Evolutionary conservation across 1,140 invertebrate genomes (phyloP).

Genomic region (Mycetomoellerius zeteki): DNA sequence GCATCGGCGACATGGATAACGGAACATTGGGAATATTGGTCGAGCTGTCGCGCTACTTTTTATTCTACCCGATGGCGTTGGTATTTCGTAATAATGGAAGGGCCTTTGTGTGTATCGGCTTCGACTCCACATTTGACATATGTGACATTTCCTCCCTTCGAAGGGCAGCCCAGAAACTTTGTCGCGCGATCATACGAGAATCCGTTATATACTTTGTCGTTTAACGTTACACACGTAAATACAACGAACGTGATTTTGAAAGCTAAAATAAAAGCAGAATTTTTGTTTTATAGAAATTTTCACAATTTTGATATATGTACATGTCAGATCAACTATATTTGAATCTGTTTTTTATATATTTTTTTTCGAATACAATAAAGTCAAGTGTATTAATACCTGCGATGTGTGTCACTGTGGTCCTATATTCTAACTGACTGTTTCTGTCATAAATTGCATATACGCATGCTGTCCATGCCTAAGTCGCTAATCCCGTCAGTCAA

Average conservation of each 20-base stretch:
- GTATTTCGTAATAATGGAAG: conserved; percentile 47
- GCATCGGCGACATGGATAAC: conserved; percentile 23
- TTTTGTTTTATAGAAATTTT: neutral
- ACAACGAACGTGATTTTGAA: neutral
- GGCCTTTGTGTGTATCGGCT: conserved; percentile 30
- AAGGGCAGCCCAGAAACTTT: neutral
- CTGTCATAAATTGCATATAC: conserved; percentile 29
- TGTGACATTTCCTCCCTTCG: conserved; percentile 47
- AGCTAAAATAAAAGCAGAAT: neutral
- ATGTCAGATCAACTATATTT: neutral
- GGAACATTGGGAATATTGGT: conserved; percentile 17
- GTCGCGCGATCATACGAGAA: neutral
- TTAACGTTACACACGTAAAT: neutral
- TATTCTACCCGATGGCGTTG: conserved; percentile 28
- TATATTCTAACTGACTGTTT: neutral
- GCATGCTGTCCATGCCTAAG: conserved; percentile 10
- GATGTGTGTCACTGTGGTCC: neutral
- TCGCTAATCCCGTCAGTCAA: conserved; percentile 38
- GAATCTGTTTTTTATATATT: neutral
- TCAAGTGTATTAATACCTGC: neutral
- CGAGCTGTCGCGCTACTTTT: conserved; percentile 52
- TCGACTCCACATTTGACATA: conserved; percentile 36
- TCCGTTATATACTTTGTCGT: neutral
- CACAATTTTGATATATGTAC: neutral
- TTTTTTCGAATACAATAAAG: neutral